Base-by-base conservation (phyloP, 2,888 invertebrate species). In the Philopedon plagiatum region DNA sequence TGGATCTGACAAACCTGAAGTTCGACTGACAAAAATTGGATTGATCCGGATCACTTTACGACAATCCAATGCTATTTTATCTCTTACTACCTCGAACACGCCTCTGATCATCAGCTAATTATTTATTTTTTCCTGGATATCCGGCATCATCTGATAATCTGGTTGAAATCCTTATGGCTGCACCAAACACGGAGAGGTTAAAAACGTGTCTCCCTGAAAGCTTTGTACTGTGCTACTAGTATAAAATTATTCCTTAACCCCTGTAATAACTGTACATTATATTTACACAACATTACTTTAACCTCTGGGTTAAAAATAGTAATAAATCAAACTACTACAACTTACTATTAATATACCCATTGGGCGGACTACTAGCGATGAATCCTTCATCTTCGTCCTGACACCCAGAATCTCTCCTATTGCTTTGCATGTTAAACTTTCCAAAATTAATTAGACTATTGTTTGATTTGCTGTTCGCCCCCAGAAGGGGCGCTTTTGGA, bases 401-500 rank as follows among this genome's bases (percentile, higher is more conserved):
- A 63, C 63, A 54, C 49, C 67, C 66, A 11, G 73, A 71, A 46
- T 76, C 68, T 49, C 58, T 71, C 58, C 71, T 69, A 58, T 81
- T 81, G 56, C 79, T 75, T 44, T 74, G 75, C 56, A 78, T 77
- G 56, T 81, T 80, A 73, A 80, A 81, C 71, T 81, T 82, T 57
- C 80, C 78, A 60, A 82, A 76, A 67, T 78, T 81, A 57, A 83
- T 76, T 41, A 81, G 71, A 74, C 78, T 81, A 29, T 80, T 78
- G 49, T 75, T 78, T 8, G 81, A 80, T 49, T 79, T 80, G 3
- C 79, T 76, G n/a, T n/a, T n/a, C n/a, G 80, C 64, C 23, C 84
- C 84, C 34, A 86, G 74, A 3, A 86, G 78, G 2, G 85, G 85
- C 71, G 83, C 83, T 54, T 82, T 80, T 2, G 82, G 82, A 75